These are phyloP conservation scores for Thumatha senex DNA, from an alignment of 2,888 invertebrate species.

Conservation along the genomic window DNA sequence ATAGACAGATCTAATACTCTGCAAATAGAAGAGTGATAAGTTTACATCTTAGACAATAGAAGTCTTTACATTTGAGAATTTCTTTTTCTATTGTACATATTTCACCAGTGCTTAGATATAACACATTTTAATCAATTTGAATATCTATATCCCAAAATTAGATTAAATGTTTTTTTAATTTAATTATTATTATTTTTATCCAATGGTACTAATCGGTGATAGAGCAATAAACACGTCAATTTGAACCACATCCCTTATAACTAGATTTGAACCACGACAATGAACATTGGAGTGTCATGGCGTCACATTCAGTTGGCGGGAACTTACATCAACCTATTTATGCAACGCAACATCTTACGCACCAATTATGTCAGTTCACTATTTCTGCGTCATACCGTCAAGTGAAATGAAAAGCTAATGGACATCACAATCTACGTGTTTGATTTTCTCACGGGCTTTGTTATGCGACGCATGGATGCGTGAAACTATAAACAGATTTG, in stretches of 20 bases:
- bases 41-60: too few relatives aligned
- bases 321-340: slow-evolving; percentile 33
- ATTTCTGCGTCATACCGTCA: slow-evolving; percentile 36
- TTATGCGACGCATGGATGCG: slow-evolving; percentile 26
- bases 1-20: too few relatives aligned
- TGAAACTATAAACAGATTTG: slow-evolving; percentile 15
- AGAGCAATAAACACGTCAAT: not conserved
- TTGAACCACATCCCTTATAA: slow-evolving; percentile 28
- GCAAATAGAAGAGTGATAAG: too few relatives aligned
- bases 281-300: slow-evolving; percentile 10
- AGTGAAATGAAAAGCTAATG: slow-evolving; percentile 58
- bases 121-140: too few relatives aligned
- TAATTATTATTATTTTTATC: too few relatives aligned
- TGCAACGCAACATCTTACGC: slow-evolving; percentile 24
- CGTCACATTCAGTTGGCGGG: slow-evolving; percentile 25
- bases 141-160: too few relatives aligned
- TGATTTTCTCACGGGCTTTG: slow-evolving; percentile 65
- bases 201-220: not conserved
- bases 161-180: too few relatives aligned
- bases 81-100: too few relatives aligned
- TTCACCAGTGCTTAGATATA: too few relatives aligned
- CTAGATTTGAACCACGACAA: slow-evolving; percentile 32
- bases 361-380: not conserved
- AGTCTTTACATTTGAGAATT: too few relatives aligned
- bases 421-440: slow-evolving; percentile 46